Evolutionary conservation across 2,797 vertebrate genomes (phyloP).

Genomic region (Scyliorhinus canicula): DNA sequence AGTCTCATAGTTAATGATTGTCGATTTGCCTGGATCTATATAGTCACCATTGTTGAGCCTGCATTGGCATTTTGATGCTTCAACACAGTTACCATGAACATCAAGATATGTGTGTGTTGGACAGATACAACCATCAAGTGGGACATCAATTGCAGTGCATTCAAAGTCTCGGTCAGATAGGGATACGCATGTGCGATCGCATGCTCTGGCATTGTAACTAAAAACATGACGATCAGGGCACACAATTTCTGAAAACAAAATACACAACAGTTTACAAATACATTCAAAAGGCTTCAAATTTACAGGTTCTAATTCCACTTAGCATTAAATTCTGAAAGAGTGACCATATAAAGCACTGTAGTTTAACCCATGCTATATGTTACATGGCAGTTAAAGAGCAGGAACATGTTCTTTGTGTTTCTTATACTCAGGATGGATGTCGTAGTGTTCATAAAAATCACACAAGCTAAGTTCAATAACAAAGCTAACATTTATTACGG

Average conservation of each 20-base stretch:
- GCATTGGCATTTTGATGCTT: not conserved
- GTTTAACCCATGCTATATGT: not conserved
- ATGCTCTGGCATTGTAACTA: constrained; percentile 23
- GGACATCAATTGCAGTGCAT: not conserved
- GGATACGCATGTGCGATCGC: constrained; percentile 10
- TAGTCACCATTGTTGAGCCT: not conserved
- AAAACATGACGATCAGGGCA: not conserved
- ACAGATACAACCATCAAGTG: not conserved
- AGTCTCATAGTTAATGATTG: not conserved
- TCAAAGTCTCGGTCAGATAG: constrained; percentile 29
- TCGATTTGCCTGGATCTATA: not conserved
- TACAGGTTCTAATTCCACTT: not conserved
- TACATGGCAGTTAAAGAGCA: not conserved
- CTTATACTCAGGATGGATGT: too few species aligned
- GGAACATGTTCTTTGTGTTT: too few species aligned
- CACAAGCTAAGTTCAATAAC: too few species aligned
- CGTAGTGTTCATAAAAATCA: too few species aligned
- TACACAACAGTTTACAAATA: not conserved
- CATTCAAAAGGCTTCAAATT: not conserved
- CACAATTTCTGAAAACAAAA: not conserved
- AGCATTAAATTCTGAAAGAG: not conserved
- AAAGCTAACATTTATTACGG: too few species aligned
- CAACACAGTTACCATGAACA: not conserved
- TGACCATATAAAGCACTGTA: not conserved
- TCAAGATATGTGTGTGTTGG: not conserved